Evolutionary conservation across 2,888 invertebrate species (phyloP).

Genomic region (Drosophila affinis): DNA sequence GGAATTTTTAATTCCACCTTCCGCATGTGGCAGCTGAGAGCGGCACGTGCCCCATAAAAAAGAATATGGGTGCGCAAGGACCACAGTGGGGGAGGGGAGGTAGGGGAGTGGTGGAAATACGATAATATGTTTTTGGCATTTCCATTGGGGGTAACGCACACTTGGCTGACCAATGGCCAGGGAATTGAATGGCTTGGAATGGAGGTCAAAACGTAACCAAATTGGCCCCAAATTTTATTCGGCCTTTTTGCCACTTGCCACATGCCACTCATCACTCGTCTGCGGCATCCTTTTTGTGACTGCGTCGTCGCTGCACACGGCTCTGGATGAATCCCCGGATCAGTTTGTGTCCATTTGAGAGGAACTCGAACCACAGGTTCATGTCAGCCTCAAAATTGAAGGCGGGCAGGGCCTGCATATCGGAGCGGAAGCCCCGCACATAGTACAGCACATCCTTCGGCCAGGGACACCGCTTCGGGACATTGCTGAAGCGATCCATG

Average conservation of each 20-base stretch:
- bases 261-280: constrained; percentile 25
- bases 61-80: neutral
- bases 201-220: constrained; percentile 19
- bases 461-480: constrained; percentile 47
- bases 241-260: constrained; percentile 23
- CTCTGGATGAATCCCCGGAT: constrained; percentile 41
- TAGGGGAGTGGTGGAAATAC: constrained; percentile 2
- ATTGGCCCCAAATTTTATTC: constrained; percentile 40
- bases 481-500: constrained; percentile 40
- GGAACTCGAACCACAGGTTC: constrained; percentile 45
- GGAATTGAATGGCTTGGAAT: constrained; percentile 1
- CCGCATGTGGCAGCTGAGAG: constrained; percentile 32
- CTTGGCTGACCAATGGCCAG: constrained; percentile 21
- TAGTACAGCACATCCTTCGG: constrained; percentile 44
- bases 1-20: constrained; percentile 71
- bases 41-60: constrained; percentile 50
- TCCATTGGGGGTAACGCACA: constrained; percentile 7
- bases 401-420: constrained; percentile 48
- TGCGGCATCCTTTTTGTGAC: neutral
- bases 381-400: constrained; percentile 52
- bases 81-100: neutral
- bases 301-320: constrained; percentile 23
- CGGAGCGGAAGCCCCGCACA: constrained; percentile 48
- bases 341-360: constrained; percentile 54
- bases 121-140: constrained; percentile 36